A percentile compares a stretch with the other conserved stretches of the same genome.
Conservation (phyloP, 2,888 invertebrate genomes). For the Labia minor region DNA sequence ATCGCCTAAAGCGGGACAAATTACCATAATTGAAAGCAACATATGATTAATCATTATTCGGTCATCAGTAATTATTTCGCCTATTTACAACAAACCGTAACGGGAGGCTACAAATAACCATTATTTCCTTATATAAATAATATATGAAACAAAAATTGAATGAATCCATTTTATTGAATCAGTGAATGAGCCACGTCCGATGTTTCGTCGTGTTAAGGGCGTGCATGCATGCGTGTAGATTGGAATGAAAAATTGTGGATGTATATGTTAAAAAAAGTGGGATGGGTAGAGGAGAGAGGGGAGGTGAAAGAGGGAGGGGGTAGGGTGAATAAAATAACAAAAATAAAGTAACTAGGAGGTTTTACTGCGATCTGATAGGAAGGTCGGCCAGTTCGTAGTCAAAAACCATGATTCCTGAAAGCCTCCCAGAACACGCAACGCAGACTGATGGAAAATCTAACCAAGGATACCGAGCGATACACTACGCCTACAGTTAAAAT, state of each 20-base stretch:
- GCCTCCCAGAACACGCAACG: not conserved
- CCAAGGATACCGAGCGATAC: too few species aligned
- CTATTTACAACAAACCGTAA: not conserved
- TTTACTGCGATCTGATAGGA: not conserved
- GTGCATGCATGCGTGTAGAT: not conserved
- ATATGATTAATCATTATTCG: slow-evolving; percentile 2
- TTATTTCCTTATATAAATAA: not conserved
- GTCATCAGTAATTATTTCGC: not conserved
- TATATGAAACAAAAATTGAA: not conserved
- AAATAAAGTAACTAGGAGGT: too few species aligned
- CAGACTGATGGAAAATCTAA: too few species aligned
- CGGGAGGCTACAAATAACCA: not conserved
- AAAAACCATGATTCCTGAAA: slow-evolving; percentile 7
- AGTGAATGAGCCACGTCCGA: not conserved
- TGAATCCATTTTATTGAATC: not conserved
- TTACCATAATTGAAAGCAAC: slow-evolving; percentile 6
- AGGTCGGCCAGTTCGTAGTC: slow-evolving; percentile 1
- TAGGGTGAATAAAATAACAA: too few species aligned
- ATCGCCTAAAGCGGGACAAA: not conserved
- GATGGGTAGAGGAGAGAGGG: not conserved
- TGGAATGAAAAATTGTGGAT: not conserved
- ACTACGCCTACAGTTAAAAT: too few species aligned
- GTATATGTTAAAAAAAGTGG: not conserved
- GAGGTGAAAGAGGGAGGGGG: not conserved
- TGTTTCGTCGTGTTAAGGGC: not conserved